phyloP scores from a whole-genome alignment of 1,140 invertebrate genomes.

The Megalonaias nervosa region DNA sequence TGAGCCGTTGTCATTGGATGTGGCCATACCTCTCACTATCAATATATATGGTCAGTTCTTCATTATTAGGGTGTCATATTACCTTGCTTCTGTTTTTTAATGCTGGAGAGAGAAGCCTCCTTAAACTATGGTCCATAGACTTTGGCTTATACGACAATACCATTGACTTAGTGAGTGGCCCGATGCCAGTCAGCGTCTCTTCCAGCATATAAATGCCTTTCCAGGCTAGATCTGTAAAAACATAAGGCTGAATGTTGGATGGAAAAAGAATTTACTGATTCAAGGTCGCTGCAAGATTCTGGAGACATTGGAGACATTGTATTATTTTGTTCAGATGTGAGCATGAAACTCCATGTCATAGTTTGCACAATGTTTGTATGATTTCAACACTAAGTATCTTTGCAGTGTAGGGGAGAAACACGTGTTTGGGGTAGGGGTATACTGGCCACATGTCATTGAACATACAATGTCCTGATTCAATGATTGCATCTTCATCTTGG shows the following conservation, averaged over 20 bases:
- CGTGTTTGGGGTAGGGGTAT: too few relatives aligned
- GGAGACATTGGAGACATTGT: neutral
- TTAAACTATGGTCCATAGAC: neutral
- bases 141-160: slow-evolving; percentile 14
- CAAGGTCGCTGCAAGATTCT: neutral
- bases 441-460: too few relatives aligned
- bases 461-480: too few relatives aligned
- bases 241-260: neutral
- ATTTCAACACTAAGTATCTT: too few relatives aligned
- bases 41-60: too few relatives aligned
- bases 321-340: neutral
- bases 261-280: neutral
- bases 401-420: too few relatives aligned
- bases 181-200: slow-evolving; percentile 23
- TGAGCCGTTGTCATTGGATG: neutral
- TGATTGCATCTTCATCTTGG: too few relatives aligned
- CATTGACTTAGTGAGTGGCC: slow-evolving; percentile 22
- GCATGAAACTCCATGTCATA: neutral
- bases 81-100: neutral
- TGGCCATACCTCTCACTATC: neutral
- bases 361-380: neutral
- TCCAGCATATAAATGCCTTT: slow-evolving; percentile 16
- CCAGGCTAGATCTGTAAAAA: slow-evolving; percentile 10
- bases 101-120: neutral
- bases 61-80: too few relatives aligned